These are phyloP conservation scores for Lasiurus borealis DNA, from an alignment of 2,113 vertebrate species.

Conservation along the genomic window DNA sequence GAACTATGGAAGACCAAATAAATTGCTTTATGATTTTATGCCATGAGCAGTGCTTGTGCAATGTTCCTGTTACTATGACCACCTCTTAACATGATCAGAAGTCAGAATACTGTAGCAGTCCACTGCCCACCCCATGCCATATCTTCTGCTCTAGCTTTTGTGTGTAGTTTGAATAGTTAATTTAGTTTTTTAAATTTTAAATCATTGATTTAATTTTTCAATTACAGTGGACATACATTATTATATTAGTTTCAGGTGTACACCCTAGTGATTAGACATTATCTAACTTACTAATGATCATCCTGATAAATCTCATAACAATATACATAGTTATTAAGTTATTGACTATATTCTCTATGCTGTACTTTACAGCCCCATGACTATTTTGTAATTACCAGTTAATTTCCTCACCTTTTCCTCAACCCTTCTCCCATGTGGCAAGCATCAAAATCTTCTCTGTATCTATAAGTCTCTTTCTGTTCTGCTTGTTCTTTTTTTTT, in stretches of 20 bases:
- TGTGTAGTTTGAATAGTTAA: background rate
- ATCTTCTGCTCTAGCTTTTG: background rate
- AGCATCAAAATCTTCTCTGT: background rate
- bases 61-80: background rate
- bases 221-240: background rate
- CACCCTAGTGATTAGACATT: background rate
- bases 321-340: background rate
- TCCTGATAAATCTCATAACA: background rate
- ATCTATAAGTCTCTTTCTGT: background rate
- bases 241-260: background rate
- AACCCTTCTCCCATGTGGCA: background rate
- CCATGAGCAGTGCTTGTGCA: background rate
- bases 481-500: background rate
- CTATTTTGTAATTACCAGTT: background rate
- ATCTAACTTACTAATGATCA: background rate
- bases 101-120: background rate
- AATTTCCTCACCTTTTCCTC: background rate
- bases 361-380: background rate
- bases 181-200: background rate
- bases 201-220: background rate
- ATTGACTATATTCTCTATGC: background rate
- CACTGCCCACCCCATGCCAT: background rate
- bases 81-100: background rate
- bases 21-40: background rate
- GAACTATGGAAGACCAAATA: background rate